phyloP scores from a whole-genome alignment of 2,113 vertebrate genomes.

The Bagarius yarrelli region DNA sequence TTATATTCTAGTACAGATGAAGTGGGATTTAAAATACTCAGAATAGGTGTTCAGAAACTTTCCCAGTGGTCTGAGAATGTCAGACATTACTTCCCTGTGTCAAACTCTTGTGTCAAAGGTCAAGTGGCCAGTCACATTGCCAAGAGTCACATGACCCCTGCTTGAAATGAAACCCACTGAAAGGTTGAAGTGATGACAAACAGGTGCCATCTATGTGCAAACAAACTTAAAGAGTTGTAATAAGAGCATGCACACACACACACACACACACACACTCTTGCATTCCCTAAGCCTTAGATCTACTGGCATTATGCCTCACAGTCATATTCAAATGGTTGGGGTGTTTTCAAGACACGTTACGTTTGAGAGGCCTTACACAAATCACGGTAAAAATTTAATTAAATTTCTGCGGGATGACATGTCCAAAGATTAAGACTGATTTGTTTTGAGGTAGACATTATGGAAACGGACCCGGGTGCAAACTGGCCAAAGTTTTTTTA shows the following conservation, averaged over 20 bases:
- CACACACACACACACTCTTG: background rate
- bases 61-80: background rate
- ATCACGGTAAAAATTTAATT: conserved; percentile 14
- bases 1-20: background rate
- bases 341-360: conserved; percentile 28
- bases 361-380: conserved; percentile 25
- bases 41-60: background rate
- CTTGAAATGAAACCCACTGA: conserved; percentile 1
- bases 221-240: background rate
- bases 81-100: background rate
- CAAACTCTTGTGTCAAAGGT: conserved; percentile 14
- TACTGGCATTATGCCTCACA: conserved; percentile 9
- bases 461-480: conserved; percentile 24
- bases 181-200: conserved; percentile 26
- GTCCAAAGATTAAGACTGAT: conserved; percentile 41
- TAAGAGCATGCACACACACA: background rate
- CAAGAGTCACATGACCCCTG: background rate
- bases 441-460: conserved; percentile 23
- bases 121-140: conserved; percentile 1
- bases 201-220: conserved; percentile 14
- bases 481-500: conserved; percentile 6
- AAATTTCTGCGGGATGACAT: conserved; percentile 41
- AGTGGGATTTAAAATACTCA: background rate
- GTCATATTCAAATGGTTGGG: background rate
- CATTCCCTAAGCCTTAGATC: conserved; percentile 14